Conservation (phyloP, 2,113 vertebrate genomes). For the Pantherophis guttatus region DNA sequence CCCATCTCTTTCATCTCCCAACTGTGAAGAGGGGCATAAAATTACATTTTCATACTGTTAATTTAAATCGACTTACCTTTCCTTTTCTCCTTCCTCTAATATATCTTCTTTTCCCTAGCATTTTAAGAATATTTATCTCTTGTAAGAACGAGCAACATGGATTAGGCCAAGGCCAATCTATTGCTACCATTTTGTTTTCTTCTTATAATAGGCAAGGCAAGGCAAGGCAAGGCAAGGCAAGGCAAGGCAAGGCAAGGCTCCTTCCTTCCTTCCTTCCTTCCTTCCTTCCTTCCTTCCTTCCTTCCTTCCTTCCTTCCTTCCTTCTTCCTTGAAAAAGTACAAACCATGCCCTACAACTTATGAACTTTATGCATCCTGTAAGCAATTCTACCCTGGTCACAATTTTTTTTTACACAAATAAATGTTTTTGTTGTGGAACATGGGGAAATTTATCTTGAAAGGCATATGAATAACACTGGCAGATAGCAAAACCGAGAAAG, state of each 20-base stretch:
- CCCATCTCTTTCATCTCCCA: background rate
- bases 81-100: background rate
- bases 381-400: background rate
- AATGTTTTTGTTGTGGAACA: background rate
- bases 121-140: background rate
- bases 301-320: background rate
- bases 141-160: background rate
- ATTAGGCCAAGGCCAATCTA: background rate
- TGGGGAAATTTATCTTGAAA: background rate
- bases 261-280: background rate
- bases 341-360: background rate
- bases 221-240: no score
- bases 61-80: background rate
- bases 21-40: background rate
- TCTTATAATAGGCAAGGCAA: background rate
- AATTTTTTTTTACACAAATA: background rate
- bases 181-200: background rate
- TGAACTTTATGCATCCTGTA: background rate
- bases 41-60: background rate
- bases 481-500: background rate
- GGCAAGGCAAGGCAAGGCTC: no score
- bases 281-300: background rate
- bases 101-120: background rate
- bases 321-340: background rate
- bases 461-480: background rate